Base-by-base conservation (phyloP, 1,140 invertebrate genomes). In the Triops longicaudatus region DNA sequence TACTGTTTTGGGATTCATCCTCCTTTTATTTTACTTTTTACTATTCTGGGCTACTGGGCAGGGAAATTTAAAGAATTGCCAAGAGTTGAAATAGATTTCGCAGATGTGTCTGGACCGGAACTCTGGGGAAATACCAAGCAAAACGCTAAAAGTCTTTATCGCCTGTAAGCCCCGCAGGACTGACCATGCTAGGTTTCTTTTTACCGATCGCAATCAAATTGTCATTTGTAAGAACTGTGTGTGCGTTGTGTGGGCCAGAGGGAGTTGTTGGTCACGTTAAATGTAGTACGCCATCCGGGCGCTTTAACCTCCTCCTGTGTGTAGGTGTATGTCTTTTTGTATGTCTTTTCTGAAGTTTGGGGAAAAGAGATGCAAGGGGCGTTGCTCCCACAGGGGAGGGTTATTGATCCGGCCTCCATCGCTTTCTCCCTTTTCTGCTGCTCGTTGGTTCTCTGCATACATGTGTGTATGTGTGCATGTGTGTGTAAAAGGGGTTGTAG, bases 261-360 rank as follows among this genome's bases (percentile, higher is more conserved):
- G 50, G 50, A 63, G 2, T 63, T 37, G 31, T 37, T 37, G 31
- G 31, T 37, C 31, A 37, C 2, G 31, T 37, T 4, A 37, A 37
- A 37, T 7, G n/a, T 14, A 17, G 14, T n/a, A 5, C 50, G 11
- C 50, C 7, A 22, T 0, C 50, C 50, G 50, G 22, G n/a, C 50
- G 50, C 31, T 7, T 2, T 37, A 37, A 7, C 31, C 7, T 37
- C 31, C 31, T 37, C 7, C 31, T 37, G 31, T 37, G 7, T 37
- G 7, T 37, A 78, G 78, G 78, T 73, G n/a, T 73, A 41, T 26
- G 28, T n/a, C 41, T 73, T 9, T 73, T 27, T 11, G 22, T 78
- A 27, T 76, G n/a, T 63, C 14, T 26, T 77, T 1, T 73, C 63
- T 42, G 31, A 2, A 37, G 31, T 17, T 6, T 22, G 22, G 22